These are phyloP conservation scores for Pyxicephalus adspersus DNA, from an alignment of 2,113 vertebrate genomes.

Conservation along the genomic window DNA sequence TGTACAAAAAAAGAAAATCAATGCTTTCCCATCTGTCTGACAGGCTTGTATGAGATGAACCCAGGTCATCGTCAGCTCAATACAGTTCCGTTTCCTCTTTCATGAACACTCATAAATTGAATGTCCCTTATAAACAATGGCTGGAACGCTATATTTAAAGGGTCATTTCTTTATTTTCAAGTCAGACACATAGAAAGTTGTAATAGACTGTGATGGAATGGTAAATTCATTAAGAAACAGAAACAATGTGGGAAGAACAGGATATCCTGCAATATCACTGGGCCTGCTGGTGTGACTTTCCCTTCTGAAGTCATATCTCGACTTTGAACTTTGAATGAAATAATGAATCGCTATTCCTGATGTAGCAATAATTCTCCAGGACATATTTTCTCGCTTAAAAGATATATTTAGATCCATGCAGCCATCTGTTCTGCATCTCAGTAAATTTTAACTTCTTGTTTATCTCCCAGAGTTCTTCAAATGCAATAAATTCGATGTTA, in stretches of 20 bases:
- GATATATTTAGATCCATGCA: constrained; percentile 46
- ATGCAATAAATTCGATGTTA: neutral
- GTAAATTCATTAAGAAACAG: neutral
- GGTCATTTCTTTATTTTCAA: constrained; percentile 4
- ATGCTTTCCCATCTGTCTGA: constrained; percentile 18
- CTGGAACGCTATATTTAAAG: constrained; percentile 1
- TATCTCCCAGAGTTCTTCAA: constrained; percentile 3
- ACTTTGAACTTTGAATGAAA: constrained; percentile 49
- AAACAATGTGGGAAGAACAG: constrained; percentile 40
- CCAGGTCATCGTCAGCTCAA: neutral
- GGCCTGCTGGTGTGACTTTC: constrained; percentile 34
- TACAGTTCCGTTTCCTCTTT: constrained; percentile 29
- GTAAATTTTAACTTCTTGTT: constrained; percentile 13
- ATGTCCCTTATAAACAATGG: constrained; percentile 1
- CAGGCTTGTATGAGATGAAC: neutral
- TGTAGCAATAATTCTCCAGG: constrained; percentile 42
- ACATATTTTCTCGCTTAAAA: constrained; percentile 39
- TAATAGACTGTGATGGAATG: neutral
- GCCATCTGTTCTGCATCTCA: constrained; percentile 48
- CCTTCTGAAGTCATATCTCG: constrained; percentile 9
- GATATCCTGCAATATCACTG: constrained; percentile 46
- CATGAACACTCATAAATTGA: neutral
- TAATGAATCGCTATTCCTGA: constrained; percentile 37
- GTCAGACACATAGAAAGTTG: neutral
- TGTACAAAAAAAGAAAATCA: constrained; percentile 4